Evolutionary conservation across 2,888 invertebrate genomes (phyloP).

Genomic region (Sisyra terminalis): DNA sequence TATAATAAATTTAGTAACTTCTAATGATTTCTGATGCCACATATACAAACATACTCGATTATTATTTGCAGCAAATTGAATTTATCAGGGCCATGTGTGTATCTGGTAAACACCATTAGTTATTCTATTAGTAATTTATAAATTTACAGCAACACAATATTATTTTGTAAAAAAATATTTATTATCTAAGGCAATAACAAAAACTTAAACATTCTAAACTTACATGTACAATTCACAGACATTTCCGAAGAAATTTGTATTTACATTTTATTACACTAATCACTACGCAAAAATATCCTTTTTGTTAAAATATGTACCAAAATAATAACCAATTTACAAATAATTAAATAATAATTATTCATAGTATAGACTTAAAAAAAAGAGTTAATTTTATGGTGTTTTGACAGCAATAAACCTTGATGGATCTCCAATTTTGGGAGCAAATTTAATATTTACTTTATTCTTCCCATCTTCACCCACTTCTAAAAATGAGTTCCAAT

Average conservation of each 20-base stretch:
- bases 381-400: constrained; percentile 39
- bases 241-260: background rate
- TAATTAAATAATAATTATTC: background rate
- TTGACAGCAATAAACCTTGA: constrained; percentile 58
- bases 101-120: too few species aligned
- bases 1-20: too few species aligned
- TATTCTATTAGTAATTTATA: too few species aligned
- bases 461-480: constrained; percentile 56
- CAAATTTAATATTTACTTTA: constrained; percentile 62
- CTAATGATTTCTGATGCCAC: too few species aligned
- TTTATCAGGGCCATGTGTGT: too few species aligned
- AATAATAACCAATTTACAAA: background rate
- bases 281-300: background rate
- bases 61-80: too few species aligned
- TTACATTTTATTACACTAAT: background rate
- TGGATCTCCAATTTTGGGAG: constrained; percentile 66
- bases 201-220: too few species aligned
- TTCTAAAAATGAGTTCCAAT: constrained; percentile 76
- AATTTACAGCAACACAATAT: too few species aligned
- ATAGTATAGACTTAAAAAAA: background rate
- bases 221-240: background rate
- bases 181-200: too few species aligned
- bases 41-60: too few species aligned
- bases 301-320: background rate
- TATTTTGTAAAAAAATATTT: too few species aligned